Evolutionary conservation across 2,888 invertebrate species (phyloP), one percentile per base, ranked within the genome.

Genomic region (Corbicula japonica): DNA sequence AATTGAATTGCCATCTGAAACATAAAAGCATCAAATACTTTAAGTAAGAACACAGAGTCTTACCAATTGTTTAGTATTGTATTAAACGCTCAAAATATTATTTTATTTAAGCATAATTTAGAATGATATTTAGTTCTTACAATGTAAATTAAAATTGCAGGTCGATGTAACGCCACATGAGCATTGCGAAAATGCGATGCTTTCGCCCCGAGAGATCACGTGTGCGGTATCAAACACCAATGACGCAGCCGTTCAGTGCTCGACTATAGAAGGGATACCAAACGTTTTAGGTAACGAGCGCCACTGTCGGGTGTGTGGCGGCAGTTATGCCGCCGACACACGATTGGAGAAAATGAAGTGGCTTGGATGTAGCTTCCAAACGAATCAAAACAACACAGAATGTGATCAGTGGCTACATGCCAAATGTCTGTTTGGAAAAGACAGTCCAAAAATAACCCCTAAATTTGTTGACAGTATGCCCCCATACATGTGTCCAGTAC

Each of bases 61-160:
- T 28, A 15, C 2, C 12, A 12, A 54, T 30, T 18, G 15, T 28
- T 12, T 30, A 28, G n/a, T n/a, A n/a, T n/a, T n/a, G n/a, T n/a
- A n/a, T n/a, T n/a, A n/a, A n/a, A n/a, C n/a, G n/a, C n/a, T n/a
- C n/a, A n/a, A n/a, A n/a, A n/a, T n/a, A n/a, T n/a, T n/a, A 54
- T 28, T 2, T 5, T 30, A 12, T 54, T 18, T 23, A n/a, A 48
- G 21, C 21, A 48, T 48, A n/a, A 48, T 48, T 23, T 48, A 23
- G 18, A 48, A 18, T n/a, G 21, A 48, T 48, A 48, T 23, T 6
- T 48, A 48, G 21, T 48, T 48, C 48, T 23, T n/a, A 18, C 48
- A n/a, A 48, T 48, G 18, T 48, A 23, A 48, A 23, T 23, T 48
- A 48, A 48, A n/a, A n/a, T 48, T 48, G 18, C 48, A 48, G 48